Base-by-base conservation (phyloP, 2,888 invertebrate genomes). In the Idaea biselata region DNA sequence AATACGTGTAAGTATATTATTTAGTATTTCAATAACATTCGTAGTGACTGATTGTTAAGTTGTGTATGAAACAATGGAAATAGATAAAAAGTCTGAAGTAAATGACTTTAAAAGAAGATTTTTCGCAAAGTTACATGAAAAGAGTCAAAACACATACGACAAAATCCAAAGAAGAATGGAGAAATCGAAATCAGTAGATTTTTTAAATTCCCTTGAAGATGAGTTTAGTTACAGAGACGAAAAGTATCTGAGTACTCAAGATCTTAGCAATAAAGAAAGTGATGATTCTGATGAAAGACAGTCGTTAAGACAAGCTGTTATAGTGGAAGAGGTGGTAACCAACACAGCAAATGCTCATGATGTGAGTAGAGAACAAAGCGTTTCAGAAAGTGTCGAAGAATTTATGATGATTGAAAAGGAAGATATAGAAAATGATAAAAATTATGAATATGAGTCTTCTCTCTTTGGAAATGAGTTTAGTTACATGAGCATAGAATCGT, bases 141-240 rank as follows among this genome's bases (percentile, higher is more conserved):
- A 71, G 70, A 84, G 91, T 63, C 89, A 88, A 73, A 81, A 64
- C 55, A 92, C 90, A 76, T 91, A 88, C 69, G 81, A 80, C 31
- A 84, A 87, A 75, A 88, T 91, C 87, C 89, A 89, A 73, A 83
- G 68, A 58, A 89, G 76, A 75, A 69, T 91, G 17, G 86, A 87
- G 62, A 91, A 88, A 73, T 90, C 89, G 0, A 88, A 80, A 75
- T 91, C 91, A 5, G 78, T 88, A 6, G 90, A 89, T 63, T 78
- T 80, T 16, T 62, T 91, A 53, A 68, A 81, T 7, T 73, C 73
- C 11, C 65, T 82, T 1, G 73, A 75, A 55, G 86, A 86, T 61
- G 81, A 85, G 63, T 81, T 76, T 60, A 73, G 70, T 18, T 82
- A 74, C 59, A 78, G 76, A 64, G 77, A 80, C 55, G 68, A 70